Evolutionary conservation across 2,888 invertebrate species (phyloP).

Genomic region (Sicus ferrugineus): DNA sequence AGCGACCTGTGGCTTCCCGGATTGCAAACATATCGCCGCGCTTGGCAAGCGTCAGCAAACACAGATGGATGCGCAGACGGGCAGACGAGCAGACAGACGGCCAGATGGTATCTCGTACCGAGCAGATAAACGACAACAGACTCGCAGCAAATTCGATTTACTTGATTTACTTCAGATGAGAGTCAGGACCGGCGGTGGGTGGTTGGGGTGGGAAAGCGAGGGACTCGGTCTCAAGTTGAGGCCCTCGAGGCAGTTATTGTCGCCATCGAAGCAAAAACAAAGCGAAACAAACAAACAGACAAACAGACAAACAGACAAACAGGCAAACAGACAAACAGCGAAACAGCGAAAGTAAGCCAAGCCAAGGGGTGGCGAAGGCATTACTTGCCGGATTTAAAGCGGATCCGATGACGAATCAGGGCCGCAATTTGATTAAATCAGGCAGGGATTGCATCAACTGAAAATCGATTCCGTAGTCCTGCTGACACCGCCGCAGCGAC

Average conservation of each 20-base stretch:
- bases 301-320: neutral
- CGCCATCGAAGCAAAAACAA: constrained; percentile 16
- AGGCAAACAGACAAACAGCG: too few relatives aligned
- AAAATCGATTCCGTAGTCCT: too few relatives aligned
- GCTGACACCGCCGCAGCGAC: neutral
- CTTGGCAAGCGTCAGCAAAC: constrained; percentile 12
- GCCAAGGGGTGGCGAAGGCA: too few relatives aligned
- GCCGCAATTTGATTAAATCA: constrained; percentile 20
- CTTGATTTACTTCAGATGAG: constrained; percentile 20
- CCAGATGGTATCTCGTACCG: constrained; percentile 6
- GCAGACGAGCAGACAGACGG: neutral
- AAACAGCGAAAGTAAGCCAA: too few relatives aligned
- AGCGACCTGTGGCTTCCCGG: constrained; percentile 32
- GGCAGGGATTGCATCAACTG: constrained; percentile 6
- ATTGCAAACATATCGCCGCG: constrained; percentile 1
- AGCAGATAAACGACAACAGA: constrained; percentile 11
- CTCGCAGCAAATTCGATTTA: constrained; percentile 19
- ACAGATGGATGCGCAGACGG: neutral
- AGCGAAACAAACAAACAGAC: constrained; percentile 1
- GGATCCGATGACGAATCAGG: neutral
- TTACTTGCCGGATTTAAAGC: too few relatives aligned
- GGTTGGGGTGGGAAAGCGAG: neutral
- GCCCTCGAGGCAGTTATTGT: constrained; percentile 23
- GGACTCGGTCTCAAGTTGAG: neutral
- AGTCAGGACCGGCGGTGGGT: neutral